These are phyloP conservation scores for Tenthredo amoena DNA, from an alignment of 2,888 invertebrate genomes.

Conservation along the genomic window DNA sequence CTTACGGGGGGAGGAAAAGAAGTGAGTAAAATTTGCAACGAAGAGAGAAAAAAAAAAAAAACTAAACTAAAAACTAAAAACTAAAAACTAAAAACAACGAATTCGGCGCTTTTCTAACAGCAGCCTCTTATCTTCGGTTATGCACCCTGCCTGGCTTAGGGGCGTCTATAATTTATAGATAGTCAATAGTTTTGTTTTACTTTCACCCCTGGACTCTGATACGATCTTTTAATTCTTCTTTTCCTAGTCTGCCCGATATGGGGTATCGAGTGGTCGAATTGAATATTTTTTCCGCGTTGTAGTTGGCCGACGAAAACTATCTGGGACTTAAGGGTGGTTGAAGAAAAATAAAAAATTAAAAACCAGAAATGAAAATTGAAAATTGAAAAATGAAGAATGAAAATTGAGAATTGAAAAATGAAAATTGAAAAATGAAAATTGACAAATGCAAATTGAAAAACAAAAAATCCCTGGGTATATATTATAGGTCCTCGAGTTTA, in stretches of 20 bases:
- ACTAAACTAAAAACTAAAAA: background rate
- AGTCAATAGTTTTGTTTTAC: constrained; percentile 21
- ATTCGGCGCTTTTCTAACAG: constrained; percentile 5
- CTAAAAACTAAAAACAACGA: background rate
- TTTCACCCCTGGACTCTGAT: constrained; percentile 3
- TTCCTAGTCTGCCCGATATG: background rate
- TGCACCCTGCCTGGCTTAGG: background rate
- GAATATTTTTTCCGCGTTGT: constrained; percentile 6
- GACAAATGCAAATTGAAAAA: background rate
- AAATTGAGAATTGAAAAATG: background rate
- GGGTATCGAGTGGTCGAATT: background rate
- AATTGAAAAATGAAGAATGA: background rate
- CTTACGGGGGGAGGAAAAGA: background rate
- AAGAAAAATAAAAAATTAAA: background rate
- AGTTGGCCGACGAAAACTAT: background rate
- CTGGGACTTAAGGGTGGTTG: background rate
- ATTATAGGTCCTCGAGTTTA: background rate
- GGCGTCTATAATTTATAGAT: background rate
- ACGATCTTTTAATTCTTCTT: constrained; percentile 36
- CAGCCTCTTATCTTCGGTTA: background rate
- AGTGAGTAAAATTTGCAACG: background rate
- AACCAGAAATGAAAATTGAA: no score
- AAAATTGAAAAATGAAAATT: background rate
- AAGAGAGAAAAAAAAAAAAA: background rate
- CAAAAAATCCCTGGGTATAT: no score